Evolutionary conservation across 1,140 invertebrate species (phyloP).

Genomic region (Drosophila punjabiensis): DNA sequence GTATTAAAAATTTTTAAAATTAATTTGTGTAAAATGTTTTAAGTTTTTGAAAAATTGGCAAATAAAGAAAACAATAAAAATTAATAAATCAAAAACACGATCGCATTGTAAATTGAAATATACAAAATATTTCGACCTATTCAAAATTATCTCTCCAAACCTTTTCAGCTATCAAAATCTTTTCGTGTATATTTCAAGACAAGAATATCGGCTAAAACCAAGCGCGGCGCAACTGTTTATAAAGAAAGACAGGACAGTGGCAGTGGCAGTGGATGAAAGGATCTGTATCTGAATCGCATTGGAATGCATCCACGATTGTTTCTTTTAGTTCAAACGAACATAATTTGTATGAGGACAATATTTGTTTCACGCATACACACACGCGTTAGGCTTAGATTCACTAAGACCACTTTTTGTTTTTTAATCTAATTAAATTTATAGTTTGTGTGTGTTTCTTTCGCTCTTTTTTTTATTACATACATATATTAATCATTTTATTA

Average conservation of each 20-base stretch:
- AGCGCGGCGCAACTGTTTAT: slow-evolving; percentile 67
- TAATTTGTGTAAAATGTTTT: slow-evolving; percentile 84
- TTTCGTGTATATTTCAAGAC: slow-evolving; percentile 61
- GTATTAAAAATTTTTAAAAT: slow-evolving; percentile 84
- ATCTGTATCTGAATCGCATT: slow-evolving; percentile 24
- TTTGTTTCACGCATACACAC: slow-evolving; percentile 46
- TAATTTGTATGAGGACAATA: slow-evolving; percentile 33
- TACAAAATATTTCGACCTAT: slow-evolving; percentile 53
- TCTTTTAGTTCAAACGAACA: slow-evolving; percentile 16
- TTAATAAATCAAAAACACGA: slow-evolving; percentile 78
- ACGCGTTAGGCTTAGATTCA: slow-evolving; percentile 47
- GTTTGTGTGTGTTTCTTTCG: slow-evolving; percentile 78
- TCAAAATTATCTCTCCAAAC: slow-evolving; percentile 61
- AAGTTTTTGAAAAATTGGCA: slow-evolving; percentile 84
- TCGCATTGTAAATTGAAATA: slow-evolving; percentile 58
- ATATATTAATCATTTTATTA: slow-evolving; percentile 63
- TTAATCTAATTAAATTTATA: slow-evolving; percentile 56
- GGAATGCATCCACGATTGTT: slow-evolving; percentile 33
- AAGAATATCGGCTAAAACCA: slow-evolving; percentile 60
- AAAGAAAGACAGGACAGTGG: slow-evolving; percentile 41
- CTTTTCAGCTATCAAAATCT: slow-evolving; percentile 60
- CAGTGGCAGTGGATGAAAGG: slow-evolving; percentile 42
- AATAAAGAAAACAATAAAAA: slow-evolving; percentile 84
- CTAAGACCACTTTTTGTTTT: slow-evolving; percentile 37
- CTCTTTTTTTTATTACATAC: slow-evolving; percentile 35